Evolutionary conservation across 2,797 vertebrate species (phyloP), one percentile per base, ranked within the genome.

Genomic region (Gymnodraco acuticeps): DNA sequence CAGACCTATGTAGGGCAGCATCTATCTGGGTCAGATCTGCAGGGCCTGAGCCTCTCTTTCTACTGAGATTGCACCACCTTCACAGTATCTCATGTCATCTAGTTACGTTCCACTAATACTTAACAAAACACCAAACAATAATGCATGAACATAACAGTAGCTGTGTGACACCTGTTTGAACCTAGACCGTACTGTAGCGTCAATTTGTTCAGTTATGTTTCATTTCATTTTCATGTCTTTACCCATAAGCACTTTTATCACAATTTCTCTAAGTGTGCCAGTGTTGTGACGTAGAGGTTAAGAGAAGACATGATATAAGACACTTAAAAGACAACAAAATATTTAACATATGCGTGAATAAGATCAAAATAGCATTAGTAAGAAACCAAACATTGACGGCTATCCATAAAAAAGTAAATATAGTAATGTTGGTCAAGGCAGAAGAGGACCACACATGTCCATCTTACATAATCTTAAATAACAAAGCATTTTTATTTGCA

Each of bases 11-110:
- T 95, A 94, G 94, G 94, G 58, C 95, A 93, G 64, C 81, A 19
- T 83, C 82, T 95, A 94, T 93, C 68, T 95, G 90, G 94, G 93
- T 92, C 93, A 93, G 80, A 88, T 93, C 90, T 93, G 79, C 88
- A 86, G 88, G 85, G 90, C 54, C 81, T 83, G 81, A 86, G 78
- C 83, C 82, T 90, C 78, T 71, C 64, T 77, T 81, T 82, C 58
- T 77, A 15, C 74, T 58, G 19, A 66, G 54, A 65, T 70, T 70
- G 55, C 55, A 43, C 60, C 68, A 84, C 62, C 75, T 68, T 75
- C n/a, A 16, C 71, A 51, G 19, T 45, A 43, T 61, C 20, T 48
- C 23, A 15, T 48, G 7, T 41, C 51, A 31, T 83, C 70, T 48
- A 68, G 8, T 16, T 47, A 52, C 0, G 15, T 43, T 78, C 31